These are phyloP conservation scores for Sylvilagus floridanus DNA, from an alignment of 2,797 vertebrate genomes.

Conservation along the genomic window DNA sequence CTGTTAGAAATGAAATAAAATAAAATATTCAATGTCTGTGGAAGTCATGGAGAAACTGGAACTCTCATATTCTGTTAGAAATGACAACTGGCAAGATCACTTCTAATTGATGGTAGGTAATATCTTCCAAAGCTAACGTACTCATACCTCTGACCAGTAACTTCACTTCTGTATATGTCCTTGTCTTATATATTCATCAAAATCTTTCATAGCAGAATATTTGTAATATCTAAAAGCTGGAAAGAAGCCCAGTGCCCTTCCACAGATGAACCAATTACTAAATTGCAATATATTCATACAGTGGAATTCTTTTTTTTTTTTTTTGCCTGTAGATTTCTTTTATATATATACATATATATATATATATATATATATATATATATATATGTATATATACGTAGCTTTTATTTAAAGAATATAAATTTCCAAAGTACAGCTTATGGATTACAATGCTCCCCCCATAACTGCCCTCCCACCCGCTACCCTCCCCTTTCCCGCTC, in stretches of 20 bases:
- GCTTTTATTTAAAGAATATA: too few species aligned
- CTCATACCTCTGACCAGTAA: background rate
- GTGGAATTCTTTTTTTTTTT: too few species aligned
- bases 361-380: too few species aligned
- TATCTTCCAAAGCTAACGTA: background rate
- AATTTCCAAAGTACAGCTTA: too few species aligned
- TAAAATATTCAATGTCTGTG: background rate
- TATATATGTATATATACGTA: too few species aligned
- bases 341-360: too few species aligned
- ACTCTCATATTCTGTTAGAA: background rate
- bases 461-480: too few species aligned
- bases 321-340: too few species aligned
- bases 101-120: background rate
- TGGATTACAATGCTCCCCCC: too few species aligned
- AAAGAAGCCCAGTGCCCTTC: background rate
- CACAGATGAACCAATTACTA: background rate
- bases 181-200: background rate
- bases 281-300: background rate
- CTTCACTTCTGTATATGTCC: background rate
- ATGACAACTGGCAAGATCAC: background rate
- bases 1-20: background rate
- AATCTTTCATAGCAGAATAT: background rate
- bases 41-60: background rate
- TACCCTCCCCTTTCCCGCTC: too few species aligned
- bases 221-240: background rate